phyloP scores from a whole-genome alignment of 2,797 vertebrate species.

The Danio aesculapii region DNA sequence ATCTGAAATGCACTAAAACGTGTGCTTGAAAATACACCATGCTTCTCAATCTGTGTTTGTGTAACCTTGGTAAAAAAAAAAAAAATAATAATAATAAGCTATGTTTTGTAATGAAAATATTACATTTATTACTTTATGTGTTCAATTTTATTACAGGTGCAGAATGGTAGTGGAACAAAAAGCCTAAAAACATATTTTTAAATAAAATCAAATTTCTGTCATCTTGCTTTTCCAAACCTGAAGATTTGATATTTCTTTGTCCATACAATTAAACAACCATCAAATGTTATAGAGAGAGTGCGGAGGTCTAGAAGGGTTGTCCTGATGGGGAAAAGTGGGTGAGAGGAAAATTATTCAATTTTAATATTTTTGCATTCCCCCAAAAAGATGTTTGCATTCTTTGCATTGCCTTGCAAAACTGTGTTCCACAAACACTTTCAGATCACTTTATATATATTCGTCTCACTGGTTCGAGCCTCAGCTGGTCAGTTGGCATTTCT shows the following conservation, averaged over 20 bases:
- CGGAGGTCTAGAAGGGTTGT: too few relatives aligned
- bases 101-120: not conserved
- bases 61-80: not conserved
- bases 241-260: not conserved
- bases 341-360: too few relatives aligned
- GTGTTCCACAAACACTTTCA: too few relatives aligned
- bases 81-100: too few relatives aligned
- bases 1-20: constrained; percentile 26
- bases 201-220: not conserved
- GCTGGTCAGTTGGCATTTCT: too few relatives aligned
- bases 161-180: not conserved
- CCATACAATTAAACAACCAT: not conserved
- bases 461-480: too few relatives aligned
- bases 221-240: not conserved
- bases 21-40: not conserved
- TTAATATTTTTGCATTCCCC: too few relatives aligned
- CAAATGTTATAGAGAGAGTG: not conserved
- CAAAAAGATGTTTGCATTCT: too few relatives aligned
- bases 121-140: not conserved
- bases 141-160: not conserved
- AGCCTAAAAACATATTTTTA: too few relatives aligned
- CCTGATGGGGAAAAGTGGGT: too few relatives aligned
- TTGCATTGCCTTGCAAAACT: too few relatives aligned
- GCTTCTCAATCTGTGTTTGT: not conserved
- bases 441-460: too few relatives aligned